Evolutionary conservation across 2,797 vertebrate genomes (phyloP).

Genomic region (Peromyscus melanophrys): DNA sequence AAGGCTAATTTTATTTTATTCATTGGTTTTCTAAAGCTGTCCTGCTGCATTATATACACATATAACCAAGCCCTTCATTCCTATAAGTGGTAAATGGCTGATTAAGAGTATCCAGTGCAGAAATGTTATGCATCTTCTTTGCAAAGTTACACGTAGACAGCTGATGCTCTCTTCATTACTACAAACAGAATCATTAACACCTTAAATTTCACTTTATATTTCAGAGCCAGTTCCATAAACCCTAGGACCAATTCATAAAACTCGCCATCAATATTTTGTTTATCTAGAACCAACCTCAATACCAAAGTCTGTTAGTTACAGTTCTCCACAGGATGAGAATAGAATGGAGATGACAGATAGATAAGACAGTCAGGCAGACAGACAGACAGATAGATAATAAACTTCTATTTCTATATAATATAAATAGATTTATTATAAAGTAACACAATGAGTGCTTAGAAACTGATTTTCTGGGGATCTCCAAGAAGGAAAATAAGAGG

Average conservation of each 20-base stretch:
- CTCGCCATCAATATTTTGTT: conserved; percentile 8
- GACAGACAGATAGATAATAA: background rate
- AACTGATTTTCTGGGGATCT: background rate
- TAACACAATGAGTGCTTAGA: background rate
- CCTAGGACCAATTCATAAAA: background rate
- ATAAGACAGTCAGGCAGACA: background rate
- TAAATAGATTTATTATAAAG: background rate
- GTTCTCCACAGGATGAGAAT: conserved; percentile 1
- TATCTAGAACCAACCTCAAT: background rate
- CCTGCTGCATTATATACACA: background rate
- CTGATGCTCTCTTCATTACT: background rate
- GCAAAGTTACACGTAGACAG: background rate
- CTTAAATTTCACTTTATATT: background rate
- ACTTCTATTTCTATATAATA: background rate
- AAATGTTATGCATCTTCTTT: background rate
- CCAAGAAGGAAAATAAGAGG: background rate
- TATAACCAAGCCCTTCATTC: background rate
- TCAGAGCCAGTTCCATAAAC: conserved; percentile 17
- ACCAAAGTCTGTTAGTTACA: background rate
- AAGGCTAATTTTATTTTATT: background rate
- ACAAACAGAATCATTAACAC: background rate
- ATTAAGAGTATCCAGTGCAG: background rate
- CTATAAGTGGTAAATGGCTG: background rate
- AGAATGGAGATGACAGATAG: background rate
- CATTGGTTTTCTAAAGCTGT: background rate